These are phyloP conservation scores for Phengaris arion DNA, from an alignment of 2,888 invertebrate species.

Conservation along the genomic window DNA sequence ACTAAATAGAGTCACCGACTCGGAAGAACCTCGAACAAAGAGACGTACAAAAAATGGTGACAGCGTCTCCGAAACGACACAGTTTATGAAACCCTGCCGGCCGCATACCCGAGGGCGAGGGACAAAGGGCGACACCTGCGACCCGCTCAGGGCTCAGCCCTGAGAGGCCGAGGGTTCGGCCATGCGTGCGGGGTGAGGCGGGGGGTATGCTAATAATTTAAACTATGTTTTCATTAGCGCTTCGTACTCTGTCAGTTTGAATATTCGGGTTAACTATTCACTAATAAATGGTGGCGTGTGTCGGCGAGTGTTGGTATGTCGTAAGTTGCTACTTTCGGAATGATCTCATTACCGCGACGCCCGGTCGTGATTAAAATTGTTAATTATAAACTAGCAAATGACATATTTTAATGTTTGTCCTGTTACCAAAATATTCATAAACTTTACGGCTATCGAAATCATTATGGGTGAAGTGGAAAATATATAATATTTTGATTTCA, in stretches of 20 bases:
- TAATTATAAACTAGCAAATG: neutral
- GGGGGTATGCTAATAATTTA: neutral
- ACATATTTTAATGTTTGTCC: neutral
- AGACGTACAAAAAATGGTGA: neutral
- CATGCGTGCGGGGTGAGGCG: neutral
- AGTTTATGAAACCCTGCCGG: neutral
- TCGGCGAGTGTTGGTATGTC: neutral
- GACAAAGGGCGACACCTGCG: neutral
- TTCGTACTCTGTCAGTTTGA: neutral
- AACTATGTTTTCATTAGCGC: constrained; percentile 13
- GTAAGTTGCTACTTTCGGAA: neutral
- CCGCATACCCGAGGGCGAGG: neutral
- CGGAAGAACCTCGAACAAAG: constrained; percentile 1
- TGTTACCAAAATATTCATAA: neutral
- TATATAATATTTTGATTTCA: neutral
- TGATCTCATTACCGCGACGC: constrained; percentile 4
- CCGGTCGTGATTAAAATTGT: neutral
- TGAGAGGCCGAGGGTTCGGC: too few species aligned
- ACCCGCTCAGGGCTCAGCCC: neutral
- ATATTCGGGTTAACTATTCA: neutral
- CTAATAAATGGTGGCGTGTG: neutral
- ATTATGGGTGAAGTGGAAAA: neutral
- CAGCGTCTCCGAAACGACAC: neutral
- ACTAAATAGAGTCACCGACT: neutral
- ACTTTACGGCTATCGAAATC: neutral